These are phyloP conservation scores for Melipona bicolor DNA, from an alignment of 2,888 invertebrate species.

Conservation along the genomic window DNA sequence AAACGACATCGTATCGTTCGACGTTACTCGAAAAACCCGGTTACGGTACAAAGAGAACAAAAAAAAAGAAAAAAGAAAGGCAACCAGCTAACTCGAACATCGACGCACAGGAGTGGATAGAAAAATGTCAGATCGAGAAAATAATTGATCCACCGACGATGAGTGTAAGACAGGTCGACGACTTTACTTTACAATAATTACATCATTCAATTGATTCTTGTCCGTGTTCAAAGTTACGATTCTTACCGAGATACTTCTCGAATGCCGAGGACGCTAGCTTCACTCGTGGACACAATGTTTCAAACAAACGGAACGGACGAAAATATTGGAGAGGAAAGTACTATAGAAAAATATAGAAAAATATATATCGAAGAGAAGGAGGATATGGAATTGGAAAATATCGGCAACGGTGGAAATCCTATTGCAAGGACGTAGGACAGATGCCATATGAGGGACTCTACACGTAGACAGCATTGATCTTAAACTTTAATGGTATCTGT, in stretches of 20 bases:
- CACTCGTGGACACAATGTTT: background rate
- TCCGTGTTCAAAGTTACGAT: slow-evolving; percentile 2
- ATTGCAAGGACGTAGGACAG: background rate
- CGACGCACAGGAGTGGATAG: slow-evolving; percentile 31
- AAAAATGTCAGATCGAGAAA: slow-evolving; percentile 30
- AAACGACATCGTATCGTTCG: slow-evolving; percentile 24
- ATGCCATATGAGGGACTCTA: background rate
- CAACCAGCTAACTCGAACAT: slow-evolving; percentile 18
- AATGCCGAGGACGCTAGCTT: background rate
- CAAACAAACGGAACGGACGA: too few relatives aligned
- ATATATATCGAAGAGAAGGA: background rate
- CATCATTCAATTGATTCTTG: slow-evolving; percentile 14
- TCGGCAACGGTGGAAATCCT: background rate
- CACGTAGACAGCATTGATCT: background rate
- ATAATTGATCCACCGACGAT: slow-evolving; percentile 22
- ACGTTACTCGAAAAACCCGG: slow-evolving; percentile 5
- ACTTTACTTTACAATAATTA: slow-evolving; percentile 15
- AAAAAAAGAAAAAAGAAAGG: background rate
- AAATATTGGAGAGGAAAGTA: too few relatives aligned
- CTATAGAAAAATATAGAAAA: background rate
- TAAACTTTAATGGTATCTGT: background rate
- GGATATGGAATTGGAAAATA: background rate
- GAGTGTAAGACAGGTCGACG: slow-evolving; percentile 18
- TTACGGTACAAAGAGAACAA: slow-evolving; percentile 23
- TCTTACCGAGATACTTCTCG: background rate